Evolutionary conservation across 2,888 invertebrate species (phyloP).

Genomic region (Xestia ashworthii): DNA sequence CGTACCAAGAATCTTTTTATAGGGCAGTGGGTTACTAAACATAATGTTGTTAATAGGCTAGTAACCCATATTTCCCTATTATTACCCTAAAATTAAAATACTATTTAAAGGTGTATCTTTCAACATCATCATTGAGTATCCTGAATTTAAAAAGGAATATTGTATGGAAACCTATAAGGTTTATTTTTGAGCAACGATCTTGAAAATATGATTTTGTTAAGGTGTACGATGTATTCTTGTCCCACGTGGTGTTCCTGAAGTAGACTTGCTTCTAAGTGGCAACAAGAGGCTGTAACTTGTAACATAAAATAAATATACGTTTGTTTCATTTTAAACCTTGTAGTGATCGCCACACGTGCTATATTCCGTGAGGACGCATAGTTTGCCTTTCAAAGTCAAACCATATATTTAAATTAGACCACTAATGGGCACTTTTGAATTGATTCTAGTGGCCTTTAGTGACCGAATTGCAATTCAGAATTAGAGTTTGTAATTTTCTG

Average conservation of each 20-base stretch:
- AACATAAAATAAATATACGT: not conserved
- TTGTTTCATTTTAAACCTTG: constrained; percentile 8
- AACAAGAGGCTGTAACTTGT: not conserved
- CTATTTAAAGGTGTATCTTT: not conserved
- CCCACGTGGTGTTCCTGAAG: not conserved
- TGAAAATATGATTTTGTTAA: not conserved
- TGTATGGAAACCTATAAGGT: not conserved
- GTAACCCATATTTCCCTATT: not conserved
- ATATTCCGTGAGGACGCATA: not conserved
- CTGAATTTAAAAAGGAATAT: not conserved
- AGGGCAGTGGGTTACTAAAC: constrained; percentile 13
- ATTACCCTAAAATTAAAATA: not conserved
- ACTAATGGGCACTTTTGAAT: not conserved
- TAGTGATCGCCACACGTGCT: not conserved
- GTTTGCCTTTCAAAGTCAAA: not conserved
- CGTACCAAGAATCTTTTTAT: constrained; percentile 4
- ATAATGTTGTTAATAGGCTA: constrained; percentile 5
- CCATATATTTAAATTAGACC: constrained; percentile 2
- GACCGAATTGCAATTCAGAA: not conserved
- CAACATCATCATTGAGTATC: not conserved
- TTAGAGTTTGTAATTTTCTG: not conserved
- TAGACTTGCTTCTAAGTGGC: not conserved
- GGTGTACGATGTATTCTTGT: not conserved
- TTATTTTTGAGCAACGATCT: too few relatives aligned
- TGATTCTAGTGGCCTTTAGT: not conserved